Base-by-base conservation (phyloP, 2,888 invertebrate genomes). In the Bedellia somnulentella region DNA sequence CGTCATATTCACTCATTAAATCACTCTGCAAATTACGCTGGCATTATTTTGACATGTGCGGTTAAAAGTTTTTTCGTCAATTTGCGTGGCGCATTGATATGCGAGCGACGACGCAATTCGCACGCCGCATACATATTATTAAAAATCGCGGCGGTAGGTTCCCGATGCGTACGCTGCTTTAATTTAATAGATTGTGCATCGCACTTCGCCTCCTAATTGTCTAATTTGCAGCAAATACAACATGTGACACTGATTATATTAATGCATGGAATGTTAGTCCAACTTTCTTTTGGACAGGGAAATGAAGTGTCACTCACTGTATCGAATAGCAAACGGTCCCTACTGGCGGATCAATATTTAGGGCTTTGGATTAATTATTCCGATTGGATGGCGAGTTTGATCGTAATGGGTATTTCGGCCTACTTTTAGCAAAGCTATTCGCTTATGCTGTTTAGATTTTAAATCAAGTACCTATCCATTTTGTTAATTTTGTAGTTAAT, bases 191-290 rank as follows among this genome's bases (percentile, higher is more conserved):
- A 68, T 68, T 52, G 56, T 52, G 57, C 57, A 46, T 46, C 64
- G 59, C 58, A 57, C 36, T 30, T 37, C 49, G 75, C 67, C 68
- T 75, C 64, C 47, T 75, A 75, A 75, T 73, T 60, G 75, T 68
- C 70, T 75, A 66, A 73, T 73, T 75, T 75, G 59, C 58, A 60
- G 63, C 71, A 70, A 73, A 73, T 71, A 66, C 70, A 61, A 57
- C 57, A 57, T 52, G 56, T 49, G 49, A 56, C 57, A 51, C 59
- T 12, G 61, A 63, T 68, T 67, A 62, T 57, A 64, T 62, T 31
- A 31, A n/a, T 55, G 57, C 55, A 58, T 53, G 66, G 70, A 57
- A 66, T 63, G 57, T 55, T 22, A 55, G 59, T 55, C 53, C 57
- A 57, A 70, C 75, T 75, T 75, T 75, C 75, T 68, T 73, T 75